A percentile compares a stretch with the other conserved stretches of the same genome.
phyloP scores from a whole-genome alignment of 2,888 invertebrate genomes.

The Himalopsyche tibetana region DNA sequence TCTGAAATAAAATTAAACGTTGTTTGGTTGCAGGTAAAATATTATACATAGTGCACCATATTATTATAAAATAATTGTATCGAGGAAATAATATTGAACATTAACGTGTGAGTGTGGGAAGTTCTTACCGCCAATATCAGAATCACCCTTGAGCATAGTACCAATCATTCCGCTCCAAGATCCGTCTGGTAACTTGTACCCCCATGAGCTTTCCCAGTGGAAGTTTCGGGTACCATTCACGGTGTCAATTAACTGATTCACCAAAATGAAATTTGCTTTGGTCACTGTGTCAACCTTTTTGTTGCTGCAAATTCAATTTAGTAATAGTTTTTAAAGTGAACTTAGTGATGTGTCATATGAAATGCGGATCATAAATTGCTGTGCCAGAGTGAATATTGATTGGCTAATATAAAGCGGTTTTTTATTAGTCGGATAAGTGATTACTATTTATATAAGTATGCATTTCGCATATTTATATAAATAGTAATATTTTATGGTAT shows the following conservation, averaged over 20 bases:
- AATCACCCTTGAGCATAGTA: slow-evolving; percentile 68
- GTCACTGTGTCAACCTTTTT: slow-evolving; percentile 69
- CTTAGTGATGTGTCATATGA: background rate
- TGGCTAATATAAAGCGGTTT: too few relatives aligned
- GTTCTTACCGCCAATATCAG: slow-evolving; percentile 69
- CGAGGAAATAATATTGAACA: too few relatives aligned
- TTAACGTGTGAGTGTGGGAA: background rate
- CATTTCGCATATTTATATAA: background rate
- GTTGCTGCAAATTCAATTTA: slow-evolving; percentile 63
- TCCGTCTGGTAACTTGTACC: slow-evolving; percentile 69
- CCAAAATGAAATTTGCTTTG: slow-evolving; percentile 69
- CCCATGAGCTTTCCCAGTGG: slow-evolving; percentile 68
- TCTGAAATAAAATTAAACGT: too few relatives aligned
- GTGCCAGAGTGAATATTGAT: background rate
- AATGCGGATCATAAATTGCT: background rate
- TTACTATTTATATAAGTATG: background rate
- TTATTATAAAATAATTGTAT: too few relatives aligned
- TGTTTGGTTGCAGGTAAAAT: too few relatives aligned
- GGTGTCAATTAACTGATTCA: slow-evolving; percentile 68
- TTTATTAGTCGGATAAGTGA: too few relatives aligned
- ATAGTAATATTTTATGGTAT: background rate
- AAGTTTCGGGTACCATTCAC: slow-evolving; percentile 70
- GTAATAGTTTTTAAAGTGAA: background rate
- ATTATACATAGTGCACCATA: too few relatives aligned
- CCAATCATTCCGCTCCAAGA: slow-evolving; percentile 70